Percentiles rank a stretch among this genome's conserved stretches.
These are phyloP conservation scores for Lanius collurio DNA, from an alignment of 2,113 vertebrate genomes.

Conservation along the genomic window DNA sequence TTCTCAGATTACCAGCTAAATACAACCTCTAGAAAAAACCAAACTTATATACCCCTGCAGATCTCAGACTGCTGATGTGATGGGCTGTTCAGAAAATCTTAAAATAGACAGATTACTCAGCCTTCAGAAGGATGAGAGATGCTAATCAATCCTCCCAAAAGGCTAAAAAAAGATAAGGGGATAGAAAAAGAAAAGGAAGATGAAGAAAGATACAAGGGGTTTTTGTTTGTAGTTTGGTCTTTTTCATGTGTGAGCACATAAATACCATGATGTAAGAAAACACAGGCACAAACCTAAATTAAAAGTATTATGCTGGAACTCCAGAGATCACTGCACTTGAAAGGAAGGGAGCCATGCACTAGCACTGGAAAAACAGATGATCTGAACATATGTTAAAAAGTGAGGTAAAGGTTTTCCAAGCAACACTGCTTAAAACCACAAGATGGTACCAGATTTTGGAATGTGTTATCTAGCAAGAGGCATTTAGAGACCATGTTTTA, in stretches of 20 bases:
- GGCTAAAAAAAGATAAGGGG: neutral
- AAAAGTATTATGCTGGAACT: neutral
- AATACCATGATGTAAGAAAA: neutral
- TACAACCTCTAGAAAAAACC: neutral
- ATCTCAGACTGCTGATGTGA: neutral
- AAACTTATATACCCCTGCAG: neutral
- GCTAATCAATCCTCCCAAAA: constrained; percentile 18
- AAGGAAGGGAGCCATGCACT: neutral
- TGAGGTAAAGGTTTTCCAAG: neutral
- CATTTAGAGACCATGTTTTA: neutral
- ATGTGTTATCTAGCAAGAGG: neutral
- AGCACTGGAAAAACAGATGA: neutral
- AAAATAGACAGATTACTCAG: constrained; percentile 42
- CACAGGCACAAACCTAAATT: neutral
- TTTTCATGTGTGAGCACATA: neutral
- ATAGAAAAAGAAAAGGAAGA: neutral
- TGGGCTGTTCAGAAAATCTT: neutral
- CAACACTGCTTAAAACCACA: neutral
- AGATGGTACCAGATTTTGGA: neutral
- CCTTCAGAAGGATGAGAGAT: neutral
- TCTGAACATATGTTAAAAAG: neutral
- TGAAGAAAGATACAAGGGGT: neutral
- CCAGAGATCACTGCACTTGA: neutral
- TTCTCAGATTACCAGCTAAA: neutral
- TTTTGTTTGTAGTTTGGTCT: neutral